Evolutionary conservation across 2,113 vertebrate genomes (phyloP).

Genomic region (Trogon melanurus): DNA sequence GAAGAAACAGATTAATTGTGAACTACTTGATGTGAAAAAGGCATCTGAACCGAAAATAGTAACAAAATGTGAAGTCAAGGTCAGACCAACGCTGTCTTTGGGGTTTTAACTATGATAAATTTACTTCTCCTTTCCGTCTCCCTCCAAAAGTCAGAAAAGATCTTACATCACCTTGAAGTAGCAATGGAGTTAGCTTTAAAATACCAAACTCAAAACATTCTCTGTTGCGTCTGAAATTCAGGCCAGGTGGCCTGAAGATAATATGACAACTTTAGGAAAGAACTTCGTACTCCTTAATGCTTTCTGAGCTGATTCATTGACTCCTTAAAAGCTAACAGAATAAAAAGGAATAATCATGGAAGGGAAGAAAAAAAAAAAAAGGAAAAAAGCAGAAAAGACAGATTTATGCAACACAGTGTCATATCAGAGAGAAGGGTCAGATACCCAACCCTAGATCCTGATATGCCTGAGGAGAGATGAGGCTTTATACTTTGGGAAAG

Average conservation of each 20-base stretch:
- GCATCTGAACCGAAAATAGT: constrained; percentile 34
- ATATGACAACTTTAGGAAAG: not conserved
- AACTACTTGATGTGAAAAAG: constrained; percentile 41
- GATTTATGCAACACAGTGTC: not conserved
- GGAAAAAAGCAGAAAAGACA: not conserved
- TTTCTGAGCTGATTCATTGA: constrained; percentile 29
- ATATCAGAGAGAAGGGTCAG: not conserved
- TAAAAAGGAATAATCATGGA: not conserved
- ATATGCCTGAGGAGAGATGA: fast-evolving
- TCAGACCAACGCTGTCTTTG: constrained; percentile 21
- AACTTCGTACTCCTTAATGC: constrained; percentile 21
- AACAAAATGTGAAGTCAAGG: constrained; percentile 47
- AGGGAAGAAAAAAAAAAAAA: fast-evolving
- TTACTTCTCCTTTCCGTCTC: not conserved
- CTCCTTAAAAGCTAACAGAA: not conserved
- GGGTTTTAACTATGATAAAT: not conserved
- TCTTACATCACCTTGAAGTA: not conserved
- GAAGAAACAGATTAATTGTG: not conserved
- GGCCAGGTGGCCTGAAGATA: constrained; percentile 28
- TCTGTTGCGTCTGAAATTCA: not conserved
- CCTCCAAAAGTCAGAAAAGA: not conserved
- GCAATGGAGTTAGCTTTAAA: not conserved
- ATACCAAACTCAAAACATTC: not conserved
- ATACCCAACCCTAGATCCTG: not conserved
- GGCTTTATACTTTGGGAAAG: not conserved